Base-by-base conservation (phyloP, 64 coral and sea anemone species). In the Porites australiensis region DNA sequence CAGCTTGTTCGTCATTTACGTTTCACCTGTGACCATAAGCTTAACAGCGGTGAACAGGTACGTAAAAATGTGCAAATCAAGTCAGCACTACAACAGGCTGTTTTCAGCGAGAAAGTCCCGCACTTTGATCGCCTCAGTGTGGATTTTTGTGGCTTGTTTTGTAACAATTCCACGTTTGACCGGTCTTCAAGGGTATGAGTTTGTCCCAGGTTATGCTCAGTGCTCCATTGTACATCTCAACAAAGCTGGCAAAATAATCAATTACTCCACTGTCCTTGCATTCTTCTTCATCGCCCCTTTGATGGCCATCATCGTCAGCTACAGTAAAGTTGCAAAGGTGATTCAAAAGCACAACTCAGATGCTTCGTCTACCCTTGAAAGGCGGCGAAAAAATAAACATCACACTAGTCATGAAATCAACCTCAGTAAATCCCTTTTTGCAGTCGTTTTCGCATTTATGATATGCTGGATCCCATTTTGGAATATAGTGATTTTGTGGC, bases 1-100 rank as follows among this genome's bases (percentile, higher is more conserved):
- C 57, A 13, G 20, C 16, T 7, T 82, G 18, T 82, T 82, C 19
- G 57, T 82, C 15, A 66, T 37, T 6, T 82, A 43, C 55, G 55
- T 82, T 15, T 82, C 79, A 4, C 79, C 62, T 13, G 57, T 62
- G 15, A 82, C 57, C 18, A 82, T 82, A 57, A 57, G 57, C 15
- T 82, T 82, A 66, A 82, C 79, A 60, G 79, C 79, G 2, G 23
- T 82, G 3, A 82, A 82, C 52, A 53, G 79, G 3, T 82, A 82
- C n/a, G 55, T 82, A 16, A 50, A 47, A 19, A 76, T 76, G 4
- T 76, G 73, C 44, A 76, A 76, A 14, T 49, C 73, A 5, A 47
- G 50, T 49, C 73, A 50, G 47, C 73, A 76, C 6, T 76, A 76
- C 14, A 45, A 50, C 13, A 76, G n/a, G 12, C 14, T 76, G 46